Evolutionary conservation across 2,113 vertebrate species (phyloP).

Genomic region (Oplegnathus fasciatus): DNA sequence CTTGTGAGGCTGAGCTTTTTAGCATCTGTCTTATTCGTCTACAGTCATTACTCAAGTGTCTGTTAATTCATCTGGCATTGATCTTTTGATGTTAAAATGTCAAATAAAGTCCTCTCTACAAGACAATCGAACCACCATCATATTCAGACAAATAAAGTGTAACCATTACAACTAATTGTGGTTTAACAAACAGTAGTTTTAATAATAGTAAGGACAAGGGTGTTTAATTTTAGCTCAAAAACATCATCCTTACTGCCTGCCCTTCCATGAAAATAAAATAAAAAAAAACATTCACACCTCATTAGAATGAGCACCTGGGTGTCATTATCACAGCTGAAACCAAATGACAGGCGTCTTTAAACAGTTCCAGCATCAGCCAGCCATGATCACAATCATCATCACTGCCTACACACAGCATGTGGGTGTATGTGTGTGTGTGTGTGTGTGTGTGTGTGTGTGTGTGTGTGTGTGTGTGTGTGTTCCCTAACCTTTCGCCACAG

Average conservation of each 20-base stretch:
- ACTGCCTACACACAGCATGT: slow-evolving; percentile 23
- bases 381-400: slow-evolving; percentile 55
- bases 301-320: slow-evolving; percentile 63
- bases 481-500: slow-evolving; percentile 56
- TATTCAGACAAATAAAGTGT: not conserved
- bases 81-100: not conserved
- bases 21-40: not conserved
- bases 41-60: not conserved
- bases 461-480: slow-evolving; percentile 22
- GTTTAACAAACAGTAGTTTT: slow-evolving; percentile 1
- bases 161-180: not conserved
- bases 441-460: slow-evolving; percentile 14
- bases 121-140: not conserved
- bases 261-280: not conserved
- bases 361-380: slow-evolving; percentile 51
- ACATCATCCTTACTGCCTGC: not conserved
- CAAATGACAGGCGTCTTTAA: slow-evolving; percentile 57
- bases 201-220: not conserved
- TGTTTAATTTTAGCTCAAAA: slow-evolving; percentile 24
- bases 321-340: slow-evolving; percentile 64
- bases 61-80: not conserved
- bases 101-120: not conserved
- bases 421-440: not conserved
- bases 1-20: not conserved
- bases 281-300: slow-evolving; percentile 21